These are phyloP conservation scores for Turdus rufiventris DNA, from an alignment of 2,113 vertebrate genomes.

Conservation along the genomic window DNA sequence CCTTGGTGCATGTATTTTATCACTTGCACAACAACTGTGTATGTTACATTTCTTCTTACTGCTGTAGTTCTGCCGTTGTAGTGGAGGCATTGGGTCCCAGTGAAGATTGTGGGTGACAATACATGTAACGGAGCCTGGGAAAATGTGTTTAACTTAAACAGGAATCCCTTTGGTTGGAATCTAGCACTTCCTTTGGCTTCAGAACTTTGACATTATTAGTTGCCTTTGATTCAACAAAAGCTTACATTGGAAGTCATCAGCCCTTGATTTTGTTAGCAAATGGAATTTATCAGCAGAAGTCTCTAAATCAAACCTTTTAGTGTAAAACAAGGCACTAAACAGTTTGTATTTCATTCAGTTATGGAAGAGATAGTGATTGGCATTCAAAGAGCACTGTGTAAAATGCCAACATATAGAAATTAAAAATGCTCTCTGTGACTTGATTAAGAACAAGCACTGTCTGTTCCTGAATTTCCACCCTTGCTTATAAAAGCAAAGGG, in stretches of 20 bases:
- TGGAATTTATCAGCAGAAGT: background rate
- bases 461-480: background rate
- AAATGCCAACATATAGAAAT: background rate
- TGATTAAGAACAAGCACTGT: background rate
- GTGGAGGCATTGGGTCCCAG: background rate
- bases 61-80: background rate
- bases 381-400: background rate
- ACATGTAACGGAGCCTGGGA: background rate
- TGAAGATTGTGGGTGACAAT: background rate
- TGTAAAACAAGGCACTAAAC: background rate
- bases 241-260: background rate
- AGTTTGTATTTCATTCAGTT: background rate
- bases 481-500: background rate
- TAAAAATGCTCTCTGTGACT: background rate
- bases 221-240: background rate
- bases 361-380: background rate
- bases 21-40: background rate
- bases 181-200: background rate
- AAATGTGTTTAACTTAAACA: background rate
- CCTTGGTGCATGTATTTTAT: background rate
- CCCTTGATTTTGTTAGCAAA: background rate
- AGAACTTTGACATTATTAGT: background rate
- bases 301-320: background rate
- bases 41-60: background rate
- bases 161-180: background rate